phyloP scores from a whole-genome alignment of 2,888 invertebrate genomes.

The Dastarcus helophoroides region DNA sequence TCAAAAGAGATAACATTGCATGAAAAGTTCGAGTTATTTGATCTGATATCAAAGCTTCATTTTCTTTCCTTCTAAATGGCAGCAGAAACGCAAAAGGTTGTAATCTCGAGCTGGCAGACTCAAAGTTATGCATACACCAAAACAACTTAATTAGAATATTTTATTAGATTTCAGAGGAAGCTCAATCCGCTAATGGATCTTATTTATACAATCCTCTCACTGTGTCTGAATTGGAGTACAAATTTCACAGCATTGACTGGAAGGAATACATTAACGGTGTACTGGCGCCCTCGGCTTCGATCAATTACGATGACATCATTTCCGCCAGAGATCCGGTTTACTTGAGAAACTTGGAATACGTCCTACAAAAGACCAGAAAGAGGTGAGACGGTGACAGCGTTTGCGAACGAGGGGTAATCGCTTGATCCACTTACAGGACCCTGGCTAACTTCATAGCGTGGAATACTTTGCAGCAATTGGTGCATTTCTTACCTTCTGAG shows the following conservation, averaged over 20 bases:
- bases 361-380: conserved; percentile 25
- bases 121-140: too few species aligned
- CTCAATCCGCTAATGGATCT: conserved; percentile 17
- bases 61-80: too few species aligned
- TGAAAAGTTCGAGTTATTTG: too few species aligned
- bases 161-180: conserved; percentile 23
- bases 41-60: too few species aligned
- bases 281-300: conserved; percentile 20
- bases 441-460: conserved; percentile 32
- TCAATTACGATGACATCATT: conserved; percentile 28
- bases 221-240: conserved; percentile 38
- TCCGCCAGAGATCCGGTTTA: conserved; percentile 25
- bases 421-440: conserved; percentile 24
- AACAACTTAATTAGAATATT: too few species aligned
- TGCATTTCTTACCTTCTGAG: conserved; percentile 25
- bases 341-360: conserved; percentile 23
- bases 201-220: conserved; percentile 17
- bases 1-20: too few species aligned
- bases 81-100: too few species aligned
- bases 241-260: conserved; percentile 35
- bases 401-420: background rate
- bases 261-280: conserved; percentile 27
- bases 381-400: conserved; percentile 20
- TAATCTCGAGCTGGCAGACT: too few species aligned
- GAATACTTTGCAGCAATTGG: conserved; percentile 26